A percentile compares a stretch with the other conserved stretches of the same genome.
These are phyloP conservation scores for Sciaenops ocellatus DNA, from an alignment of 2,797 vertebrate genomes.

Conservation along the genomic window DNA sequence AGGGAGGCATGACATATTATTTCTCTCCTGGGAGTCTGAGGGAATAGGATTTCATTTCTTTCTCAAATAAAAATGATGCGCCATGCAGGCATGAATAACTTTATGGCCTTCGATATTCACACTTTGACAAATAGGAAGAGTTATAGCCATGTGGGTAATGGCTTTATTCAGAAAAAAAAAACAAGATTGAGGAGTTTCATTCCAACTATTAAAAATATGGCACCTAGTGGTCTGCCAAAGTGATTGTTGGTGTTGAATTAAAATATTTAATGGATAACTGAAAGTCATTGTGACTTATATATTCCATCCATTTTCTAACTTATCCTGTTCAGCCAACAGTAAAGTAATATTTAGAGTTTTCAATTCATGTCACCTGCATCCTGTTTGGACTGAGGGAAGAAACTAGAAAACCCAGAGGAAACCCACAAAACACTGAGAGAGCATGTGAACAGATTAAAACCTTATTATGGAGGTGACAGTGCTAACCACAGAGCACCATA, in stretches of 20 bases:
- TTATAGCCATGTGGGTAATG: conserved; percentile 69
- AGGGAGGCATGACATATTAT: conserved; percentile 72
- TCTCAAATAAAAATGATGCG: conserved; percentile 76
- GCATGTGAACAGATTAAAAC: no score
- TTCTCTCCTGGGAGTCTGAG: conserved; percentile 70
- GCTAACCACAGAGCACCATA: no score
- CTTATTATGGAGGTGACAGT: no score
- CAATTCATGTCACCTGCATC: neutral
- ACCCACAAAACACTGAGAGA: no score
- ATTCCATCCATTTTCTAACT: conserved; percentile 33
- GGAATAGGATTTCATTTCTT: conserved; percentile 79
- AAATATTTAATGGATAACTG: conserved; percentile 33
- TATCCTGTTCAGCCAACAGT: neutral
- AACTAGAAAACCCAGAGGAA: neutral
- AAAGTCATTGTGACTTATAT: conserved; percentile 12
- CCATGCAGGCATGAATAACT: conserved; percentile 76
- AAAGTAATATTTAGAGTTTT: neutral
- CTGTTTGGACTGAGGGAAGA: neutral
- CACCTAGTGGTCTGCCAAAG: conserved; percentile 29
- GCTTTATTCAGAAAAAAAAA: conserved; percentile 52
- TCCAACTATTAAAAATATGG: conserved; percentile 55
- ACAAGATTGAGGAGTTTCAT: conserved; percentile 45
- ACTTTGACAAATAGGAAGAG: conserved; percentile 80
- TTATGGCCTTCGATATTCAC: conserved; percentile 77
- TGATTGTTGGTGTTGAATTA: conserved; percentile 42